Percentiles rank a stretch among this genome's conserved stretches.
These are phyloP conservation scores for Thereva unica DNA, from an alignment of 2,888 invertebrate genomes.

Conservation along the genomic window DNA sequence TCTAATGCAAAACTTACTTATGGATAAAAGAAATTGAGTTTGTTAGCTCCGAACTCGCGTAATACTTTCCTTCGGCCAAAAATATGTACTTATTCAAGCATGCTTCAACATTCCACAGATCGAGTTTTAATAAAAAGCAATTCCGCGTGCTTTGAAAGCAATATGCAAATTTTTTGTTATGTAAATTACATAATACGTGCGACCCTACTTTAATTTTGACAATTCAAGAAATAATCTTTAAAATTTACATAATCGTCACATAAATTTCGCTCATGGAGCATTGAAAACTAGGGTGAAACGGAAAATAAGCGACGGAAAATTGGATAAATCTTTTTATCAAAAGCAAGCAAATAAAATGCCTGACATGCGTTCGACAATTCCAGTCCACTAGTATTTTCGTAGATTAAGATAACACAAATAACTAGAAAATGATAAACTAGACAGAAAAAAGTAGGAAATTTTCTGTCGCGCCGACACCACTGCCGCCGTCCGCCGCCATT, in stretches of 20 bases:
- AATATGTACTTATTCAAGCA: too few species aligned
- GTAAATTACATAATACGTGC: not conserved
- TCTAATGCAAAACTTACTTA: too few species aligned
- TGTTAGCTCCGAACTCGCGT: too few species aligned
- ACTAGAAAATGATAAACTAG: constrained; percentile 8
- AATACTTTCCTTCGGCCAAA: too few species aligned
- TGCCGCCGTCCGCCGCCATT: constrained; percentile 7
- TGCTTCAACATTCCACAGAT: too few species aligned
- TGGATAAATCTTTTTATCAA: constrained; percentile 8
- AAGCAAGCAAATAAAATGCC: not conserved
- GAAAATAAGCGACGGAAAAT: not conserved
- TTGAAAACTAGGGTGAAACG: constrained; percentile 18
- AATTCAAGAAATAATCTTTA: constrained; percentile 16
- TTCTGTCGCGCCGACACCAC: not conserved
- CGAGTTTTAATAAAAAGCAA: too few species aligned
- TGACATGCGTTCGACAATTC: not conserved
- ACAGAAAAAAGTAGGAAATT: constrained; percentile 1
- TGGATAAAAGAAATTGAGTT: too few species aligned
- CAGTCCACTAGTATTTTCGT: not conserved
- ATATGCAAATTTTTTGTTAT: too few species aligned
- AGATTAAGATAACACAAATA: constrained; percentile 20
- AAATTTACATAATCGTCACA: constrained; percentile 26
- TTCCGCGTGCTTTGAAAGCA: too few species aligned
- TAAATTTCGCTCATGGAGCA: constrained; percentile 3
- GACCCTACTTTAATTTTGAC: constrained; percentile 2